Evolutionary conservation across 2,888 invertebrate genomes (phyloP), one percentile per base, ranked within the genome.

Genomic region (Trichacis sp.): DNA sequence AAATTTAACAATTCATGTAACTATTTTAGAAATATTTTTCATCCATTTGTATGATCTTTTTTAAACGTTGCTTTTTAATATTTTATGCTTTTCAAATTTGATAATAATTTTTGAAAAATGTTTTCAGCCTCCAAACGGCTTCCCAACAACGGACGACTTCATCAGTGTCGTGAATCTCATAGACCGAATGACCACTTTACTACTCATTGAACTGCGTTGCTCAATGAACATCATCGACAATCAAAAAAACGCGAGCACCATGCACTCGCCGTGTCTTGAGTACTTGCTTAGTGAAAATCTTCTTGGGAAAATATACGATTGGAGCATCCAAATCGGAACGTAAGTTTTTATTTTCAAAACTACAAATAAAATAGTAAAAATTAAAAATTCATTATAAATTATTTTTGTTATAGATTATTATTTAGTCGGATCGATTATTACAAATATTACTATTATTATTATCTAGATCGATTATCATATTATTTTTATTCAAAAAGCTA

Each of bases 121-220:
- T 8, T 17, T 73, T 81, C 73, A 89, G 87, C 87, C 83, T 45
- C 84, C 85, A 42, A 84, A 87, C 33, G 80, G 81, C 79, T 81
- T 88, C 73, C 89, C 90, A 30, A 87, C 85, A 65, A 92, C 93
- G 77, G 97, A 97, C 82, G 96, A 97, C 84, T 93, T 97, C 1
- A 88, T 95, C 40, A 93, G 93, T 18, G 96, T 97, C 48, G 93
- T 96, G 14, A 96, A 95, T 80, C 95, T 97, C 79, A 86, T 97
- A 76, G 96, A 96, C 81, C 96, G 96, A 84, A 91, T 97, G 90
- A 90, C 93, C 1, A 93, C 93, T 0, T 86, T 97, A 15, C 85
- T 97, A 52, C 87, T 94, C 14, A 89, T 94, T 63, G 97, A 97
- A 81, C 88, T 94, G n/a, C 87, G 90, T 64, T 90, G 92, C 55